Conservation (phyloP, 2,888 invertebrate species). For the Tipula unca region DNA sequence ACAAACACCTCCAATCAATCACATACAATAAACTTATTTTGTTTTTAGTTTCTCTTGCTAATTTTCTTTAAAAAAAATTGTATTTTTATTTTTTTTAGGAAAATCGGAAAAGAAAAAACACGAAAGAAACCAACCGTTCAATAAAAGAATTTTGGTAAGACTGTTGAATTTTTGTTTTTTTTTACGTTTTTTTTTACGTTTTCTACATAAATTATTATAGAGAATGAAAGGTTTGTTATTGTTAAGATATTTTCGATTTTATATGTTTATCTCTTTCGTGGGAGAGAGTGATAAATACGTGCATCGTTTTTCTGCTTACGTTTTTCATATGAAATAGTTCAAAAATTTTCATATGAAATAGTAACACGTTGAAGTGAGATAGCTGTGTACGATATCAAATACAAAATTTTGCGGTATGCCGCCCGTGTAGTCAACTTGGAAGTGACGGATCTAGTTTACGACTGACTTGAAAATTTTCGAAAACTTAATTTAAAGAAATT, state of each 20-base stretch:
- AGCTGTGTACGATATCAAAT: background rate
- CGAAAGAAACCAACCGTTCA: background rate
- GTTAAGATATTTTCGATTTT: background rate
- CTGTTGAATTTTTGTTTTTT: background rate
- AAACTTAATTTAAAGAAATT: too few species aligned
- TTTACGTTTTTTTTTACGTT: background rate
- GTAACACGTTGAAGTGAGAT: background rate
- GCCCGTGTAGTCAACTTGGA: background rate
- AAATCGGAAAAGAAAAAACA: background rate
- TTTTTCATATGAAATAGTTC: background rate
- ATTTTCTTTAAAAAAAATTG: background rate
- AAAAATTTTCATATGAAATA: background rate
- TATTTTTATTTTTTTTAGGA: background rate
- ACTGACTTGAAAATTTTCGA: background rate
- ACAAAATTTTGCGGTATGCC: background rate
- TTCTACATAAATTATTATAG: background rate
- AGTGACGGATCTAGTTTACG: background rate
- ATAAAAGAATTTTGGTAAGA: background rate
- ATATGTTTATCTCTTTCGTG: background rate
- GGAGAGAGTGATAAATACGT: background rate
- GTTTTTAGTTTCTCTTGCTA: background rate
- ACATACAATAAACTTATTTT: background rate
- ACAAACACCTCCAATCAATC: background rate
- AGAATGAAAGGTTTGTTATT: conserved; percentile 8
- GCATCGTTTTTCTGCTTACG: background rate